phyloP scores from a whole-genome alignment of 2,113 vertebrate genomes.

The Hypanus sabinus region DNA sequence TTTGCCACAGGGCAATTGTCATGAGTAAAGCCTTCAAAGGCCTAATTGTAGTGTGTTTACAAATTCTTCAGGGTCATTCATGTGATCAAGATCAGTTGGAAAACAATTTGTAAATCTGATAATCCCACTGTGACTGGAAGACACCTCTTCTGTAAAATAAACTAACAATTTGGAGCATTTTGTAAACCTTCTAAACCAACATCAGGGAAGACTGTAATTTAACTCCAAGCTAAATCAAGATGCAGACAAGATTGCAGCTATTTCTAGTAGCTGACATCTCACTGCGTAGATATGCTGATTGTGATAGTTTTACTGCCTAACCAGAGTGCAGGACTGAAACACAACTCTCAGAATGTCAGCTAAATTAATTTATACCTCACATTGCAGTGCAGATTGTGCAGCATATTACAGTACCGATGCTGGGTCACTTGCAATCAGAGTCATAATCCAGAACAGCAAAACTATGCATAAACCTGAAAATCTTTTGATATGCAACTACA shows the following conservation, averaged over 20 bases:
- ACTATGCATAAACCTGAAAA: background rate
- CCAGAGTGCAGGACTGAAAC: background rate
- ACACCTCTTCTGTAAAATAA: background rate
- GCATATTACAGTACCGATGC: background rate
- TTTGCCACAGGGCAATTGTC: background rate
- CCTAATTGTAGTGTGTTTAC: background rate
- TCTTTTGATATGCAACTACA: background rate
- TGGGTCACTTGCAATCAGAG: background rate
- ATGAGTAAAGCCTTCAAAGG: background rate
- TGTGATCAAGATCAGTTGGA: background rate
- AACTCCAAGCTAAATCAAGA: constrained; percentile 11
- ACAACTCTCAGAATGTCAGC: background rate
- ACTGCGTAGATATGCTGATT: background rate
- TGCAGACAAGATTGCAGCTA: constrained; percentile 6
- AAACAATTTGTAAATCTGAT: constrained; percentile 22
- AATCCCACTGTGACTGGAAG: background rate
- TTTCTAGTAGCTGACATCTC: background rate
- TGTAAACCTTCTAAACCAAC: constrained; percentile 17
- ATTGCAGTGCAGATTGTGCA: too few species aligned
- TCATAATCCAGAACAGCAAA: background rate
- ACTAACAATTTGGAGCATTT: background rate
- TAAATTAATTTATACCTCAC: background rate
- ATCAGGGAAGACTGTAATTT: constrained; percentile 19
- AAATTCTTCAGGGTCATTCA: constrained; percentile 6
- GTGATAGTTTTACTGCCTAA: background rate